A percentile compares a stretch with the other conserved stretches of the same genome.
Conservation (phyloP, 2,888 invertebrate genomes). For the Escarpia spicata region DNA sequence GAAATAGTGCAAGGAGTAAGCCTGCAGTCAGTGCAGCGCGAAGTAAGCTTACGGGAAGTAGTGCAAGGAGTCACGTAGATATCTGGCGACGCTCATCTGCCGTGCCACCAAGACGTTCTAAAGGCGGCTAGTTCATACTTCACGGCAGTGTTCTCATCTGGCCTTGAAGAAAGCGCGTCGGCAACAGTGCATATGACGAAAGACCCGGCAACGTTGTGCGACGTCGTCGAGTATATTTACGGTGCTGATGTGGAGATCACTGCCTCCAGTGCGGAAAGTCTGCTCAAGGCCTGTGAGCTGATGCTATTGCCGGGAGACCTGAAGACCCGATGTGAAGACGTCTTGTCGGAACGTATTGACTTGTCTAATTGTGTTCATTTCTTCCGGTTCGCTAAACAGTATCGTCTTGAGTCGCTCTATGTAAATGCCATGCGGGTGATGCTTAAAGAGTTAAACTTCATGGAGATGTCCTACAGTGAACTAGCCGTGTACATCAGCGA, state of each 20-base stretch:
- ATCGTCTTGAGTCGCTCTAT: constrained; percentile 29
- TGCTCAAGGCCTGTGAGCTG: constrained; percentile 37
- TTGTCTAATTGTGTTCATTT: constrained; percentile 37
- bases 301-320: constrained; percentile 34
- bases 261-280: constrained; percentile 35
- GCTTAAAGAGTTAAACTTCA: constrained; percentile 35
- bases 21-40: no score
- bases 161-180: constrained; percentile 31
- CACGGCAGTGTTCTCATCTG: constrained; percentile 35
- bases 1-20: no score
- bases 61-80: constrained; percentile 19
- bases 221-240: constrained; percentile 39
- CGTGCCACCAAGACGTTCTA: constrained; percentile 36
- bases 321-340: constrained; percentile 34
- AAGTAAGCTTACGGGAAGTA: no score
- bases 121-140: constrained; percentile 38
- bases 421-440: constrained; percentile 28
- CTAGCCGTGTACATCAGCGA: constrained; percentile 39
- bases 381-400: constrained; percentile 36
- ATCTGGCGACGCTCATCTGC: constrained; percentile 24
- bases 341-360: constrained; percentile 34
- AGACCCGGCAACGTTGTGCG: constrained; percentile 27
- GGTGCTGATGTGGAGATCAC: constrained; percentile 34
- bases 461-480: constrained; percentile 31
- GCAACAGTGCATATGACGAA: constrained; percentile 29